These are phyloP conservation scores for Tortricodes alternella DNA, from an alignment of 2,888 invertebrate genomes.

Conservation along the genomic window DNA sequence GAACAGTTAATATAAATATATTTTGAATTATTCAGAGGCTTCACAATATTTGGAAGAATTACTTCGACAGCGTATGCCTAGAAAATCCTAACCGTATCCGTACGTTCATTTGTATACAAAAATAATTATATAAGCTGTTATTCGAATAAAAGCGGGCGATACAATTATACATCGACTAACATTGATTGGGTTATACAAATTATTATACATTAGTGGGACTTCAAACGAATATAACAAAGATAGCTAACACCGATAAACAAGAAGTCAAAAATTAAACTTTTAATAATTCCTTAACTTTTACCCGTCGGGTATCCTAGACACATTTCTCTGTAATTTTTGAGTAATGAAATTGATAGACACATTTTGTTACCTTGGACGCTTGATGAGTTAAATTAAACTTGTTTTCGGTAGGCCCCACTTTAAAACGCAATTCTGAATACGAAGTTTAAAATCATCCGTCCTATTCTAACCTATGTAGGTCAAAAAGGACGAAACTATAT, in stretches of 20 bases:
- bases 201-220: conserved; percentile 35
- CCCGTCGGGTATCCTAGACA: too few species aligned
- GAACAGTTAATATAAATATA: conserved; percentile 84
- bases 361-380: too few species aligned
- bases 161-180: conserved; percentile 35
- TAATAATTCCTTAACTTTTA: too few species aligned
- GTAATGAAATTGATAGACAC: too few species aligned
- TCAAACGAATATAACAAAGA: conserved; percentile 30
- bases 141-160: conserved; percentile 35
- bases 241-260: conserved; percentile 37
- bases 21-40: conserved; percentile 83
- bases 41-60: conserved; percentile 82
- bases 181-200: conserved; percentile 39
- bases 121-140: conserved; percentile 62
- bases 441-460: too few species aligned
- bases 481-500: background rate
- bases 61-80: conserved; percentile 57
- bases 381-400: conserved; percentile 10
- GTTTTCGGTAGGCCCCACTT: background rate
- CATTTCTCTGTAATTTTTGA: too few species aligned
- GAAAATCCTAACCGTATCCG: conserved; percentile 45
- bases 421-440: background rate
- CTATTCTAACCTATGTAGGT: background rate
- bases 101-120: conserved; percentile 53
- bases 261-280: conserved; percentile 10